Evolutionary conservation across 2,888 invertebrate genomes (phyloP).

Genomic region (Hyles lineata): DNA sequence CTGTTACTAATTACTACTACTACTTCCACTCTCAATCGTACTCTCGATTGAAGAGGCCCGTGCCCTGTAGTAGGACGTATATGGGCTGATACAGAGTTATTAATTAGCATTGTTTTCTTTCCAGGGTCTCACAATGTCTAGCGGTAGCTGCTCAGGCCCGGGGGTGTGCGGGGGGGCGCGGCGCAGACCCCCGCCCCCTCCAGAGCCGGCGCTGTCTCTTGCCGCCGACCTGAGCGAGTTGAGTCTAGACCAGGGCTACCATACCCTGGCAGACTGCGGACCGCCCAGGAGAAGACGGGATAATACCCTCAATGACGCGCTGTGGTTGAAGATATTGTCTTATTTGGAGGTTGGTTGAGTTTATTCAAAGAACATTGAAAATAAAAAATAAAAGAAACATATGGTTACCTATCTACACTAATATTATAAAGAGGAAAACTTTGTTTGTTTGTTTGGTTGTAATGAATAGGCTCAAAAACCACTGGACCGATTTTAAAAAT

Average conservation of each 20-base stretch:
- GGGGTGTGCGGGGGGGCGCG: conserved; percentile 76
- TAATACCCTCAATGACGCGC: conserved; percentile 71
- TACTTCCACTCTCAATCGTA: too few relatives aligned
- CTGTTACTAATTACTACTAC: too few relatives aligned
- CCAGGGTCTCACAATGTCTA: conserved; percentile 73
- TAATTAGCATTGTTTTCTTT: conserved; percentile 36
- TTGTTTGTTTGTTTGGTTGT: too few relatives aligned
- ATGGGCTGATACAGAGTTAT: background rate
- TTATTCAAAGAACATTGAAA: too few relatives aligned
- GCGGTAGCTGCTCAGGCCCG: conserved; percentile 74
- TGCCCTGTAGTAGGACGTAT: too few relatives aligned
- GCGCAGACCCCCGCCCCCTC: conserved; percentile 76
- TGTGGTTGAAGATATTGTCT: conserved; percentile 75
- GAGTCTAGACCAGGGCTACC: conserved; percentile 92
- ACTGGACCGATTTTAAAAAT: too few relatives aligned
- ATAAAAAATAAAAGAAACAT: too few relatives aligned
- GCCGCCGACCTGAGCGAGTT: conserved; percentile 83
- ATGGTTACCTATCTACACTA: too few relatives aligned
- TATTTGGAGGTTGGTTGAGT: conserved; percentile 66
- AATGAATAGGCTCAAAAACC: too few relatives aligned
- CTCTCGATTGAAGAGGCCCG: too few relatives aligned
- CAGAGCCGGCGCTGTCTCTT: conserved; percentile 75
- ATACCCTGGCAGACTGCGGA: conserved; percentile 90
- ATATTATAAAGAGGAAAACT: background rate
- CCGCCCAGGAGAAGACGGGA: conserved; percentile 72